Evolutionary conservation across 2,888 invertebrate species (phyloP).

Genomic region (Lasioglossum oenotherae): DNA sequence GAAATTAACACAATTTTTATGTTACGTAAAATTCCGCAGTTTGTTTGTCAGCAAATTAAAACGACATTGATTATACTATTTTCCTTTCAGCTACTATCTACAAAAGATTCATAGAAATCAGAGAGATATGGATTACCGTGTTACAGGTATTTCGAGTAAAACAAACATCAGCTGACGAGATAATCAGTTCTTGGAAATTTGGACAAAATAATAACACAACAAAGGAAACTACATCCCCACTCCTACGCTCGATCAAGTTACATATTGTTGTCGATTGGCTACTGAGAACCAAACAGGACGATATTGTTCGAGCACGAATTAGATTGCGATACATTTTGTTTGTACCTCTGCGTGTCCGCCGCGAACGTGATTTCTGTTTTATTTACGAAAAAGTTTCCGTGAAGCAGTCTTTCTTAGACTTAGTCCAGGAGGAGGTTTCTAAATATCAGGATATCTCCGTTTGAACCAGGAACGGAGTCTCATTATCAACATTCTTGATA

Average conservation of each 20-base stretch:
- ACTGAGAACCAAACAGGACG: not conserved
- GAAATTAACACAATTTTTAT: not conserved
- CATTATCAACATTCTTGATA: not conserved
- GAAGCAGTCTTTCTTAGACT: not conserved
- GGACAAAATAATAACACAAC: not conserved
- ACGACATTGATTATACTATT: no score
- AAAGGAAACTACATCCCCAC: not conserved
- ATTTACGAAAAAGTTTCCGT: slow-evolving; percentile 6
- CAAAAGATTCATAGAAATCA: not conserved
- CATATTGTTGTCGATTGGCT: not conserved
- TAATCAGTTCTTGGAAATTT: not conserved
- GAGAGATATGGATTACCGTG: not conserved
- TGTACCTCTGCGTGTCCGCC: not conserved
- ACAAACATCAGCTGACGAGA: not conserved
- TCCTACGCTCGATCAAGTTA: not conserved
- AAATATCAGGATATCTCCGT: not conserved
- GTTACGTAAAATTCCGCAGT: no score
- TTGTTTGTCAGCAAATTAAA: no score
- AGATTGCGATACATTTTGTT: slow-evolving; percentile 7
- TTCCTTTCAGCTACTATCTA: no score
- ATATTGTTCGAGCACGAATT: slow-evolving; percentile 8
- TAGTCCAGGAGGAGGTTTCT: not conserved
- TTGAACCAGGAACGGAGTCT: not conserved
- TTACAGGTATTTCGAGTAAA: not conserved
- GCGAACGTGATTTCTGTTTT: slow-evolving; percentile 13